phyloP scores from a whole-genome alignment of 2,888 invertebrate genomes.

The Keiferia lycopersicella region DNA sequence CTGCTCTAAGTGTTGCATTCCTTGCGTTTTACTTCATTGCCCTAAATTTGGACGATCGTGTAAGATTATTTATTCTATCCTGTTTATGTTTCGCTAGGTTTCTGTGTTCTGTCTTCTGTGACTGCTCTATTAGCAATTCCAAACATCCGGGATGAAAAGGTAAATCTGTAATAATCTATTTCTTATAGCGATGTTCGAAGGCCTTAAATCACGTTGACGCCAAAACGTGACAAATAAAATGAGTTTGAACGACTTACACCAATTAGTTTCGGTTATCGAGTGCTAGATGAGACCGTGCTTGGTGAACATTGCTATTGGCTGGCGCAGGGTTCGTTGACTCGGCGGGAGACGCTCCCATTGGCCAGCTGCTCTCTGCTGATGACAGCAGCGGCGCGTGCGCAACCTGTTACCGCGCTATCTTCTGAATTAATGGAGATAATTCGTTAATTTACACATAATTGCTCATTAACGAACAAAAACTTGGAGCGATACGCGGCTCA shows the following conservation, averaged over 20 bases:
- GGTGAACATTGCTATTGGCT: slow-evolving; percentile 53
- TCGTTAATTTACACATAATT: slow-evolving; percentile 28
- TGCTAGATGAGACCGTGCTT: slow-evolving; percentile 52
- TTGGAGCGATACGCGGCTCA: not conserved
- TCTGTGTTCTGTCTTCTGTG: slow-evolving; percentile 10
- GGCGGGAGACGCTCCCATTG: slow-evolving; percentile 45
- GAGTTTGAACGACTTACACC: slow-evolving; percentile 51
- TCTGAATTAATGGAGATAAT: slow-evolving; percentile 31
- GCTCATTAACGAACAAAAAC: slow-evolving; percentile 28
- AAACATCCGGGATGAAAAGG: slow-evolving; percentile 5
- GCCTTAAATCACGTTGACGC: slow-evolving; percentile 41
- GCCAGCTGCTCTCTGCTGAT: slow-evolving; percentile 31
- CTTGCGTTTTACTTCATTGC: slow-evolving; percentile 17
- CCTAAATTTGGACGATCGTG: slow-evolving; percentile 19
- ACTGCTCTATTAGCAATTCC: not conserved
- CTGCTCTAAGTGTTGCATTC: slow-evolving; percentile 22
- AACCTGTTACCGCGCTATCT: slow-evolving; percentile 30
- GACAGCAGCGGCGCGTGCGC: slow-evolving; percentile 42
- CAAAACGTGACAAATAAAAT: slow-evolving; percentile 56
- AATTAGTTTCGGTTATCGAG: slow-evolving; percentile 70
- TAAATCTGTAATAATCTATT: slow-evolving; percentile 25
- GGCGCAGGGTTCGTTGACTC: slow-evolving; percentile 63
- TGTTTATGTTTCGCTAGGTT: slow-evolving; percentile 10
- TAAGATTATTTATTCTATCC: slow-evolving; percentile 19
- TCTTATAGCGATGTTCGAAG: slow-evolving; percentile 39